Evolutionary conservation across 2,113 vertebrate genomes (phyloP).

Genomic region (Dendropsophus ebraccatus): DNA sequence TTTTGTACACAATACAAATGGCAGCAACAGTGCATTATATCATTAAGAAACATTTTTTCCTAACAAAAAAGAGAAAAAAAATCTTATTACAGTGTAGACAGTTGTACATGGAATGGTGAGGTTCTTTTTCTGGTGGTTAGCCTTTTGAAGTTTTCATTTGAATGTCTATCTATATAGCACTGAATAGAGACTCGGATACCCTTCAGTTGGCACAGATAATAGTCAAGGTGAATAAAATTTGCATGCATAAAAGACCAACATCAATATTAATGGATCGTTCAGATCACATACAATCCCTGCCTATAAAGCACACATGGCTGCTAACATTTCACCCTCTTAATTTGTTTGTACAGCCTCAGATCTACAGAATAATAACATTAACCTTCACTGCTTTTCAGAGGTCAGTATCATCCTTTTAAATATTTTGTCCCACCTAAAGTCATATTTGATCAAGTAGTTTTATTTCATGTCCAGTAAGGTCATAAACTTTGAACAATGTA

Average conservation of each 20-base stretch:
- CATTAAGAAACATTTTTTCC: not conserved
- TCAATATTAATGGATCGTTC: conserved; percentile 43
- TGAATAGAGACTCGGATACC: conserved; percentile 28
- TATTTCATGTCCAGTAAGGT: not conserved
- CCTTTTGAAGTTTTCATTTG: conserved; percentile 23
- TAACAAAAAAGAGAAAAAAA: not conserved
- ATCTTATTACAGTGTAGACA: not conserved
- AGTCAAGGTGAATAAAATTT: conserved; percentile 50
- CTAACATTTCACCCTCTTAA: conserved; percentile 24
- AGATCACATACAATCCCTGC: conserved; percentile 34
- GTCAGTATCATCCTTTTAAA: conserved; percentile 21
- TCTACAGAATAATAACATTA: conserved; percentile 16
- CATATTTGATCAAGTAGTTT: not conserved
- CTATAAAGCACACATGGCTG: conserved; percentile 42
- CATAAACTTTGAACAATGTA: not conserved
- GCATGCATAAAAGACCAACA: conserved; percentile 47
- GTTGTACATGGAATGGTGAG: conserved; percentile 26
- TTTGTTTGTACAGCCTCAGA: conserved; percentile 42
- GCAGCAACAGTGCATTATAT: not conserved
- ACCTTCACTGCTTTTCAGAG: not conserved
- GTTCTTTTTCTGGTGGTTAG: conserved; percentile 31
- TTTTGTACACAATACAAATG: not conserved
- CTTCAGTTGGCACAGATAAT: conserved; percentile 49
- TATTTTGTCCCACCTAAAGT: not conserved
- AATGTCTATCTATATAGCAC: conserved; percentile 34